Conservation (phyloP, 1,140 invertebrate species). For the Leguminivora glycinivorella region DNA sequence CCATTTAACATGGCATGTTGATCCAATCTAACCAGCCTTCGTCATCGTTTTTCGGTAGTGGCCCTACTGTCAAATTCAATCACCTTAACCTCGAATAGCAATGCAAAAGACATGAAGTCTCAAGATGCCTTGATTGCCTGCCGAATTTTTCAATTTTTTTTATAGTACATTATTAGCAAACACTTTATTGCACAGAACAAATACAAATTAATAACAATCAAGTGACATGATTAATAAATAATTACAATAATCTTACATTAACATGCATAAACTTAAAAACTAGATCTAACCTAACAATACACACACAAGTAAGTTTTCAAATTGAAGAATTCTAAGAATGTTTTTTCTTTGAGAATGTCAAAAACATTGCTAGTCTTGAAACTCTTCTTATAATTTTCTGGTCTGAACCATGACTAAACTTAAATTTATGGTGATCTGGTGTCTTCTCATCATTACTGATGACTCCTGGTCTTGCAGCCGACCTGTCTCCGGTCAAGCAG, state of each 20-base stretch:
- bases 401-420: conserved; percentile 16
- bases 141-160: too few species aligned
- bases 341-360: not conserved
- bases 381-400: conserved; percentile 13
- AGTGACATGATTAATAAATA: too few species aligned
- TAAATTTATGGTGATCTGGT: conserved; percentile 33
- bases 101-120: not conserved
- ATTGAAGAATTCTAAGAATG: not conserved
- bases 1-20: not conserved
- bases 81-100: not conserved
- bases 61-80: not conserved
- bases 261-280: too few species aligned
- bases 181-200: too few species aligned
- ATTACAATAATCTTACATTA: too few species aligned
- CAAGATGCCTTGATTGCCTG: too few species aligned
- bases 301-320: not conserved
- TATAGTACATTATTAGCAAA: too few species aligned
- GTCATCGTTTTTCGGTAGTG: not conserved
- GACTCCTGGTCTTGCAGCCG: conserved; percentile 62
- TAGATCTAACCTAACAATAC: too few species aligned
- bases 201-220: too few species aligned
- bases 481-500: conserved; percentile 58
- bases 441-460: conserved; percentile 37
- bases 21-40: not conserved
- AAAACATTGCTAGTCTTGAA: not conserved